Evolutionary conservation across 2,888 invertebrate species (phyloP).

Genomic region (Spilosoma lubricipeda): DNA sequence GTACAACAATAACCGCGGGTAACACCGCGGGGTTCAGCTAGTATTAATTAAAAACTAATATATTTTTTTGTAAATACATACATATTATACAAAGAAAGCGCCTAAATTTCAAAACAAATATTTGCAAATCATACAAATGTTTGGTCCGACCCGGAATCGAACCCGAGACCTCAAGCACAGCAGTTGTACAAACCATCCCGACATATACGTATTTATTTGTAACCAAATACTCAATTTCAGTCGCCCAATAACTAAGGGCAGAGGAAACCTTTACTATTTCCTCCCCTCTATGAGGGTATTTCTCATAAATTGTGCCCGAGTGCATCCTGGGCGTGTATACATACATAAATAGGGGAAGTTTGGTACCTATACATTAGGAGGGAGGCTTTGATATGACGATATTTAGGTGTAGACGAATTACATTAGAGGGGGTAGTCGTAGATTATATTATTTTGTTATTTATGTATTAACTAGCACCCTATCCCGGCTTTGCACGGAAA

Average conservation of each 20-base stretch:
- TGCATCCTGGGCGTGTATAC: constrained; percentile 24
- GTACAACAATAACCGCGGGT: too few species aligned
- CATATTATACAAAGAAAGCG: too few species aligned
- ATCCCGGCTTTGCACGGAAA: too few species aligned
- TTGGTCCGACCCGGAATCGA: too few species aligned
- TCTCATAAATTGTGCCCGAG: constrained; percentile 18
- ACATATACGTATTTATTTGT: background rate
- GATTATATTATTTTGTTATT: background rate
- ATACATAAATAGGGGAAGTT: constrained; percentile 21
- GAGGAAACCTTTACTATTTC: constrained; percentile 12
- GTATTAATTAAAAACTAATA: too few species aligned
- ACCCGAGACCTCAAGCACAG: too few species aligned
- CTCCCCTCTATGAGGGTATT: constrained; percentile 13
- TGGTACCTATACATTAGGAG: background rate
- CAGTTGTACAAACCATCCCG: too few species aligned
- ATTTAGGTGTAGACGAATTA: background rate
- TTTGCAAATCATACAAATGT: too few species aligned
- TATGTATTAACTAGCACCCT: too few species aligned
- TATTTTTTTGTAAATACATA: too few species aligned
- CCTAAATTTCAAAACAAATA: too few species aligned
- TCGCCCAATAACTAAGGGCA: background rate
- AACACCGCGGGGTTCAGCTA: too few species aligned
- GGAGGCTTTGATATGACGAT: background rate
- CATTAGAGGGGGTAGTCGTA: background rate
- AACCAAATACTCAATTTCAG: background rate